Evolutionary conservation across 2,113 vertebrate genomes (phyloP).

Genomic region (Antigone vipio): DNA sequence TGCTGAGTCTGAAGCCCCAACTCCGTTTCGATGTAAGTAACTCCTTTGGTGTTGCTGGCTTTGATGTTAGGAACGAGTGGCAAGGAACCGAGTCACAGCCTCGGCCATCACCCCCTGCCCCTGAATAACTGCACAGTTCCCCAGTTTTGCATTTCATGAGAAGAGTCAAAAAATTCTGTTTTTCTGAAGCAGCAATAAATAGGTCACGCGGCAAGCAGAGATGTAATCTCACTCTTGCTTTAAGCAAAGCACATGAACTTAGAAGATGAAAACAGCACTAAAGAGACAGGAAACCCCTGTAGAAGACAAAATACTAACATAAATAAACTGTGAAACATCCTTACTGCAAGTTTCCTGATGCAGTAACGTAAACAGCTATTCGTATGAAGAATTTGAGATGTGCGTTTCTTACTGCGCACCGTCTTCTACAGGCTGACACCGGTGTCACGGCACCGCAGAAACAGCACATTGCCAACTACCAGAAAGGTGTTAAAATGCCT

Average conservation of each 20-base stretch:
- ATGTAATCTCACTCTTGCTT: neutral
- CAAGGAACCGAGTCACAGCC: neutral
- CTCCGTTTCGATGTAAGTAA: neutral
- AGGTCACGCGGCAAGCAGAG: neutral
- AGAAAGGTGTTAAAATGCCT: neutral
- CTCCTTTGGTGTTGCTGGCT: neutral
- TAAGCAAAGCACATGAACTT: neutral
- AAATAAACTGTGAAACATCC: neutral
- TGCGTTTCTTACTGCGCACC: neutral
- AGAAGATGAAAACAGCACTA: neutral
- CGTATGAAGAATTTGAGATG: neutral
- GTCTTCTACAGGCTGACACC: neutral
- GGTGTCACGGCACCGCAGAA: neutral
- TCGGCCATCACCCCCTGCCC: neutral
- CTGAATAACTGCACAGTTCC: neutral
- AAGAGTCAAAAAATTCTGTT: neutral
- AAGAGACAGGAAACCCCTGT: neutral
- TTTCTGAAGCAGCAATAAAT: neutral
- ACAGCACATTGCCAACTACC: neutral
- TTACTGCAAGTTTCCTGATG: neutral
- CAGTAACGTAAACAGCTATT: fast-evolving
- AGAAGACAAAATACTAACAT: neutral
- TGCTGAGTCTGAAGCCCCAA: neutral
- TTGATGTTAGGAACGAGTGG: neutral
- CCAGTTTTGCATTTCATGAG: neutral